A percentile compares a stretch with the other conserved stretches of the same genome.
phyloP scores from a whole-genome alignment of 2,113 vertebrate genomes.

The Vireo altiloquus region DNA sequence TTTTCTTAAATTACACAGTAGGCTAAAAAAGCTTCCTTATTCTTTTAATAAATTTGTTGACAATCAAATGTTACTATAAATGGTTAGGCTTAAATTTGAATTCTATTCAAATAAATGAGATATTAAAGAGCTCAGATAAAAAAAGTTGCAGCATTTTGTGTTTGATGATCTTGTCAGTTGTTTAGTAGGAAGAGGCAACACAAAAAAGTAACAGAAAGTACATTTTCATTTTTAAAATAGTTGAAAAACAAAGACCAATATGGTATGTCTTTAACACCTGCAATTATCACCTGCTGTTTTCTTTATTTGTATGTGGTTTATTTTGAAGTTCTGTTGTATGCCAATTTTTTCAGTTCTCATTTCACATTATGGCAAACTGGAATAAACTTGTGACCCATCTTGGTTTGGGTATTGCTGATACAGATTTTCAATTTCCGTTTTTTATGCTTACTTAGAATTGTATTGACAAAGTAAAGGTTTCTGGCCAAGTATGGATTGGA shows the following conservation, averaged over 20 bases:
- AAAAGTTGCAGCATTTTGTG: neutral
- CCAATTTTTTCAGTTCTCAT: neutral
- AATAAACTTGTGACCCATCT: neutral
- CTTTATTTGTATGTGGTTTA: neutral
- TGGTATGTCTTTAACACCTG: neutral
- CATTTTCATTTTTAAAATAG: neutral
- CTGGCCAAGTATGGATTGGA: neutral
- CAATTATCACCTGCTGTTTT: neutral
- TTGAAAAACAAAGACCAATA: neutral
- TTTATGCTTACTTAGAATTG: neutral
- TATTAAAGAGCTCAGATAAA: neutral
- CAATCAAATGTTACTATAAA: neutral
- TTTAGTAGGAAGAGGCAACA: neutral
- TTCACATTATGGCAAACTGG: neutral
- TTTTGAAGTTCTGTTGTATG: neutral
- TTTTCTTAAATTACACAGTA: neutral
- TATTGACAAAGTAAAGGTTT: neutral
- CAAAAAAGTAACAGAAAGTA: neutral
- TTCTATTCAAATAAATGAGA: neutral
- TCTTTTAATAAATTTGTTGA: neutral
- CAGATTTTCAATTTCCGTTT: neutral
- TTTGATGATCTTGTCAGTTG: neutral
- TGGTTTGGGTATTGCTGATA: fast-evolving
- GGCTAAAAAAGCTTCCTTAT: neutral
- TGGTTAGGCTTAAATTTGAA: neutral